These are phyloP conservation scores for Syrphus vitripennis DNA, from an alignment of 2,888 invertebrate genomes.

Conservation along the genomic window DNA sequence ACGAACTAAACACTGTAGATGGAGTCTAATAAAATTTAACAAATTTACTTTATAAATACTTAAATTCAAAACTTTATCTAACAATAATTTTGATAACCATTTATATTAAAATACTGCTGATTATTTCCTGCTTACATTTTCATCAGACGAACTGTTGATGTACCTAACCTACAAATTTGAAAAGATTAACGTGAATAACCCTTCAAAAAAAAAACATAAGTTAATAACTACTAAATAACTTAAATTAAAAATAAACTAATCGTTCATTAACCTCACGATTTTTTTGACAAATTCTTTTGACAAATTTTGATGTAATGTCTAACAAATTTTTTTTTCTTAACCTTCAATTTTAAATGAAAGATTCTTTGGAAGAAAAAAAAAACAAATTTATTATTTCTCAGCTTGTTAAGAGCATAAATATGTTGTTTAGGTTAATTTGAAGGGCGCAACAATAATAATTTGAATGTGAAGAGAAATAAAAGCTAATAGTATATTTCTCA, in stretches of 20 bases:
- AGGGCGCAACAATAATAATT: background rate
- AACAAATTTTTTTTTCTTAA: background rate
- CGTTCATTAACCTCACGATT: background rate
- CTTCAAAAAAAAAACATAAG: background rate
- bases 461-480: background rate
- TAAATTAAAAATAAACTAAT: background rate
- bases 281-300: background rate
- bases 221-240: background rate
- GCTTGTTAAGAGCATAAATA: background rate
- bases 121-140: no score
- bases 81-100: no score
- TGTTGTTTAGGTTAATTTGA: background rate
- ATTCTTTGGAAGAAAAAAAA: background rate
- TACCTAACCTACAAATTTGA: background rate
- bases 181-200: background rate
- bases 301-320: background rate
- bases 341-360: background rate
- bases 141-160: no score
- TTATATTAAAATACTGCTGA: no score
- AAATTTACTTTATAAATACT: no score
- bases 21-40: no score
- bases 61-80: no score
- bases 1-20: no score
- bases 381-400: background rate
- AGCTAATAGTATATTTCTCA: background rate